A percentile compares a stretch with the other conserved stretches of the same genome.
Conservation (phyloP, 2,113 vertebrate genomes). For the Poecile atricapillus region DNA sequence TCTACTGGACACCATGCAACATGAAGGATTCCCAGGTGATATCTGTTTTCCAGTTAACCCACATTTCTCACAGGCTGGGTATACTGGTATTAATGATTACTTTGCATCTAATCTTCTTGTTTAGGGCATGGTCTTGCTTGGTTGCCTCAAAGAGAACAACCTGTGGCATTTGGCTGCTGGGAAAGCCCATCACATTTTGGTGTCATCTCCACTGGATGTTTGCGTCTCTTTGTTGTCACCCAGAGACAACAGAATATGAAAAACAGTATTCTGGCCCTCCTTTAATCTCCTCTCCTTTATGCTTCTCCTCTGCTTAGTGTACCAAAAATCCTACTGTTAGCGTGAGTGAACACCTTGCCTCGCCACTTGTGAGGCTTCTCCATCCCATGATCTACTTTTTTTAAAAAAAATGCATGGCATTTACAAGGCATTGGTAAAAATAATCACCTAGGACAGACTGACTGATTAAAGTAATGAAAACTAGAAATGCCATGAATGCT, state of each 20-base stretch:
- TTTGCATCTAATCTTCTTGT: not conserved
- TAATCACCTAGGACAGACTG: not conserved
- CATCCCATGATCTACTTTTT: not conserved
- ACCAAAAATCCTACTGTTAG: not conserved
- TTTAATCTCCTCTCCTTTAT: not conserved
- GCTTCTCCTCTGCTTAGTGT: not conserved
- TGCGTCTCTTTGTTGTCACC: not conserved
- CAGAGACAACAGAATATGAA: not conserved
- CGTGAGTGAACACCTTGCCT: not conserved
- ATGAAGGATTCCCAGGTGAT: rapidly evolving
- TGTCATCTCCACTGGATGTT: not conserved
- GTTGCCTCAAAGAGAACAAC: not conserved
- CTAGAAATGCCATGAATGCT: not conserved
- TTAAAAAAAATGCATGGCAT: not conserved
- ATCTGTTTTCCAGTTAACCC: not conserved
- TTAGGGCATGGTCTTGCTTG: not conserved
- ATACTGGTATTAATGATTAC: not conserved
- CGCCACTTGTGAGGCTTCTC: not conserved
- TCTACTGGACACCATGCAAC: not conserved
- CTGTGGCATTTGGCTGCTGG: rapidly evolving
- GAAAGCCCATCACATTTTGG: not conserved
- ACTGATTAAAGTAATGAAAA: not conserved
- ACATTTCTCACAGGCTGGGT: not conserved
- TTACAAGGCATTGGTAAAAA: not conserved
- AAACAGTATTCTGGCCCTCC: not conserved